A percentile compares a stretch with the other conserved stretches of the same genome.
phyloP scores from a whole-genome alignment of 2,797 vertebrate genomes.

The Graptemys geographica region DNA sequence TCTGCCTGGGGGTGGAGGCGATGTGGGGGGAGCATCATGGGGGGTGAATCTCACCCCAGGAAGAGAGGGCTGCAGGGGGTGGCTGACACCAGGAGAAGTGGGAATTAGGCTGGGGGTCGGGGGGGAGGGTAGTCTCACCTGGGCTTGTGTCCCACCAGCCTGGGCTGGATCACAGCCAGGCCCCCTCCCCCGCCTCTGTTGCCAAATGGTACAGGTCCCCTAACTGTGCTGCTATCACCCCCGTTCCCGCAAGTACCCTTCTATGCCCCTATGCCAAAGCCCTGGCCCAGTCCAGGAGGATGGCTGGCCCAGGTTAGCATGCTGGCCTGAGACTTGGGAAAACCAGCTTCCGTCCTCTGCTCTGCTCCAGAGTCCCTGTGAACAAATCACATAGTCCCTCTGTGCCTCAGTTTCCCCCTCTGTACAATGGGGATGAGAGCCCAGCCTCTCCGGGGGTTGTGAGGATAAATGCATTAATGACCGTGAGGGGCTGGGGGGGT shows the following conservation, averaged over 20 bases:
- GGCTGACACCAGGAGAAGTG: background rate
- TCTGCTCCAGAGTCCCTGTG: no score
- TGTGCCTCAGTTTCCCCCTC: background rate
- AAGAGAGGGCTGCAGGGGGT: no score
- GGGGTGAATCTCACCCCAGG: background rate
- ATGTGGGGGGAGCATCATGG: background rate
- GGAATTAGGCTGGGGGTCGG: background rate
- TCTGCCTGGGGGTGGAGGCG: background rate
- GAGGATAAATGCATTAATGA: background rate
- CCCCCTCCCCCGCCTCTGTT: no score
- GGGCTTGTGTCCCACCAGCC: background rate
- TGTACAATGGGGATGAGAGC: background rate
- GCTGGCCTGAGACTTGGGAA: background rate
- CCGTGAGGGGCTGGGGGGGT: accelerated
- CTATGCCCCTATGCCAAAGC: no score
- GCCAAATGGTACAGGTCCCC: background rate
- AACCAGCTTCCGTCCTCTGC: background rate
- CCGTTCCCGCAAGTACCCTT: no score
- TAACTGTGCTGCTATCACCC: no score
- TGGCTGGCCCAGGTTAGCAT: no score
- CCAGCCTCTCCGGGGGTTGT: no score
- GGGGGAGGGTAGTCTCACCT: no score
- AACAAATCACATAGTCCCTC: background rate
- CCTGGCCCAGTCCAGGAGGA: no score
- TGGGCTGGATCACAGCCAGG: no score